Percentiles rank a stretch among this genome's conserved stretches.
phyloP scores from a whole-genome alignment of 2,113 vertebrate species.

The Tetraodon nigroviridis region DNA sequence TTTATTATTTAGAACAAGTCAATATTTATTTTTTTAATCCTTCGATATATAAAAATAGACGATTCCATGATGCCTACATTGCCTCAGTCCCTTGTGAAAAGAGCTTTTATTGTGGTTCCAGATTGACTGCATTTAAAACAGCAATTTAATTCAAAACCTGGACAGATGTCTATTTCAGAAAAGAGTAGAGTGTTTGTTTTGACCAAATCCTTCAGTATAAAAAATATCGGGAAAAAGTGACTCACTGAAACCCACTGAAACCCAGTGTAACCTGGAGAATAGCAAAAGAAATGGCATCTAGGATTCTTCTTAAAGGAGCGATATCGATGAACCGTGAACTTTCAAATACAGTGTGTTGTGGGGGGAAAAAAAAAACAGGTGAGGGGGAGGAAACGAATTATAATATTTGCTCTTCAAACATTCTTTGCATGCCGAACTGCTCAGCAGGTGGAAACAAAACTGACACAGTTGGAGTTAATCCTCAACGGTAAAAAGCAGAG shows the following conservation, averaged over 20 bases:
- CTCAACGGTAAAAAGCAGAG: slow-evolving; percentile 26
- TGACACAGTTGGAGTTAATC: slow-evolving; percentile 31
- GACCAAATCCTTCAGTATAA: slow-evolving; percentile 34
- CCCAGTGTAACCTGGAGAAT: slow-evolving; percentile 6
- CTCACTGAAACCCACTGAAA: slow-evolving; percentile 26
- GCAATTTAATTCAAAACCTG: slow-evolving; percentile 60
- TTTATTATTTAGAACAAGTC: background rate
- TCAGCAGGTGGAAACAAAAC: slow-evolving; percentile 14
- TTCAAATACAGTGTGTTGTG: slow-evolving; percentile 4
- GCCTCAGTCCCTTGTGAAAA: slow-evolving; percentile 29
- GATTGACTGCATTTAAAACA: slow-evolving; percentile 65
- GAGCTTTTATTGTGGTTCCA: slow-evolving; percentile 52
- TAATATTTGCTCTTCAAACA: slow-evolving; percentile 38
- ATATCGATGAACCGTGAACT: background rate
- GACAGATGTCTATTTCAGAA: slow-evolving; percentile 47
- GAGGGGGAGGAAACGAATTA: slow-evolving; percentile 41
- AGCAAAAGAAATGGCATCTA: slow-evolving; percentile 15
- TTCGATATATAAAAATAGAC: slow-evolving; percentile 2
- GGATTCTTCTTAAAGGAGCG: slow-evolving; percentile 14
- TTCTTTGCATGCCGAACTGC: slow-evolving; percentile 19
- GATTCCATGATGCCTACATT: slow-evolving; percentile 16
- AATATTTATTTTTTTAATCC: slow-evolving; percentile 8
- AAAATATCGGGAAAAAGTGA: slow-evolving; percentile 35
- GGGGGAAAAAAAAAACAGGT: slow-evolving; percentile 3
- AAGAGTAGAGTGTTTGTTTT: slow-evolving; percentile 27